Evolutionary conservation across 2,797 vertebrate species (phyloP).

Genomic region (Microcaecilia unicolor): DNA sequence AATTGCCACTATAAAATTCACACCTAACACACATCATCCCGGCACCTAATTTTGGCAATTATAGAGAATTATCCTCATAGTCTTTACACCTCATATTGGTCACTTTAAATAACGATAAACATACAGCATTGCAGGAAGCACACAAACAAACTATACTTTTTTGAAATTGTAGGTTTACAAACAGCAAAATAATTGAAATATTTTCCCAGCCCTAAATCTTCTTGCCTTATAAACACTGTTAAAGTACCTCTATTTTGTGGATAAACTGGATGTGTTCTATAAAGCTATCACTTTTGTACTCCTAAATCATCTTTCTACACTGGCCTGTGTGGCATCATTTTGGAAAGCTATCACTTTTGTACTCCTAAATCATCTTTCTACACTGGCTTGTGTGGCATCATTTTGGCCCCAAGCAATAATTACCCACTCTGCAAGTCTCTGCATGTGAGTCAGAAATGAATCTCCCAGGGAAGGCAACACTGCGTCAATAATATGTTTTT

Average conservation of each 20-base stretch:
- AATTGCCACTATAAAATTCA: no score
- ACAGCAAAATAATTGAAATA: constrained; percentile 32
- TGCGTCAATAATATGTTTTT: constrained; percentile 46
- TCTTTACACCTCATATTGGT: no score
- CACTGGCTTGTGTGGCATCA: constrained; percentile 57
- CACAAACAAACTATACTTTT: no score
- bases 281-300: constrained; percentile 35
- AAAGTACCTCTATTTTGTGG: constrained; percentile 32
- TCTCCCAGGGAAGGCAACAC: constrained; percentile 35
- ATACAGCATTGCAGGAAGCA: no score
- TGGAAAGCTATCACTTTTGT: no score
- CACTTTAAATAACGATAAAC: no score
- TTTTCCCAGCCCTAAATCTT: constrained; percentile 43
- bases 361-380: constrained; percentile 51
- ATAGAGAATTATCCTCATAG: no score
- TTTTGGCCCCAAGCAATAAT: constrained; percentile 55
- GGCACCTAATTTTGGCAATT: no score
- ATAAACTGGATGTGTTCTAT: constrained; percentile 32
- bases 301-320: constrained; percentile 58
- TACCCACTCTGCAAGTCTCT: constrained; percentile 63
- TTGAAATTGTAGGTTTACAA: constrained; percentile 35
- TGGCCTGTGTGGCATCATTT: constrained; percentile 52
- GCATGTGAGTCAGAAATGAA: constrained; percentile 50
- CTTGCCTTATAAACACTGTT: constrained; percentile 32
- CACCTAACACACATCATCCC: no score